Evolutionary conservation across 2,888 invertebrate species (phyloP).

Genomic region (Hypolimnas misippus): DNA sequence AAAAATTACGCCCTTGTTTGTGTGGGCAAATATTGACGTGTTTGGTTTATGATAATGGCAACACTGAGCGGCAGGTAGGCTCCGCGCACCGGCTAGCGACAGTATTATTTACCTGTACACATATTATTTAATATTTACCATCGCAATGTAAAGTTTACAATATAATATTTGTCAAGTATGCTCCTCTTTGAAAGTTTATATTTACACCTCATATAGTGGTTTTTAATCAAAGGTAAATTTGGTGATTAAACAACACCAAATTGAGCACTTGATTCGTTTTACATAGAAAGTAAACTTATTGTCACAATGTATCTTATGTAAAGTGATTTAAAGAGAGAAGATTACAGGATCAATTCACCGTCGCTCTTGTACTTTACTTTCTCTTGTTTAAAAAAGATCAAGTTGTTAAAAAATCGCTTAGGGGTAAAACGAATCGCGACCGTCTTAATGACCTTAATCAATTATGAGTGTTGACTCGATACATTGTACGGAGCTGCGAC

Average conservation of each 20-base stretch:
- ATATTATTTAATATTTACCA: constrained; percentile 82
- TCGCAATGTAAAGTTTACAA: constrained; percentile 80
- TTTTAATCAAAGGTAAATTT: constrained; percentile 81
- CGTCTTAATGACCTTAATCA: constrained; percentile 61
- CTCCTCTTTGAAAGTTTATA: constrained; percentile 78
- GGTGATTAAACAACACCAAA: constrained; percentile 60
- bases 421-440: constrained; percentile 49
- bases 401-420: constrained; percentile 34
- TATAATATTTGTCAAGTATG: constrained; percentile 82
- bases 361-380: not conserved
- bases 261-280: constrained; percentile 36
- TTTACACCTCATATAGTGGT: constrained; percentile 73
- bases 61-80: constrained; percentile 77
- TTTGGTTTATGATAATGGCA: constrained; percentile 85
- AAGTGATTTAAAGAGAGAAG: not conserved
- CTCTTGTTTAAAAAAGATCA: not conserved
- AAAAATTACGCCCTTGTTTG: constrained; percentile 85
- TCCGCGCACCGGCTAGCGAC: constrained; percentile 67
- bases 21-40: constrained; percentile 83
- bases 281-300: constrained; percentile 22
- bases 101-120: constrained; percentile 77
- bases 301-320: not conserved
- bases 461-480: constrained; percentile 72
- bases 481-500: constrained; percentile 55
- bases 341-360: not conserved